Evolutionary conservation across 2,888 invertebrate species (phyloP), one percentile per base, ranked within the genome.

Genomic region (Palloptera scutellata): DNA sequence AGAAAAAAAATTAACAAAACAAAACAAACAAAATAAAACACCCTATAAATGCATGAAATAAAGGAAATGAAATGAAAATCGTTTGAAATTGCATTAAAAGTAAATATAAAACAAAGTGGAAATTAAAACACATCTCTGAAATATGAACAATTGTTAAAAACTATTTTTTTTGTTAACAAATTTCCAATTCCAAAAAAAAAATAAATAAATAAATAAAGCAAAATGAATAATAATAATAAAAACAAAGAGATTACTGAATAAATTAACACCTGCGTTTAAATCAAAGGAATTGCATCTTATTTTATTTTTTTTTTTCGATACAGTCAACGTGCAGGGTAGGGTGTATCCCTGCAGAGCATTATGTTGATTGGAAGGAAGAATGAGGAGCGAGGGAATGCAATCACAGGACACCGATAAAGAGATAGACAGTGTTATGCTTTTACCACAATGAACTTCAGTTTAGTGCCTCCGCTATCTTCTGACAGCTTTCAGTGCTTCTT

Each of bases 111-210:
- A 43, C 4, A 10, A 59, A 43, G 57, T 17, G 41, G 42, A 59
- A 58, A 41, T 19, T 58, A 17, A 48, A 58, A 20, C 17, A 52
- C 59, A 41, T 51, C 43, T 53, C 54, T 45, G 41, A 53, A 20
- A 45, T 63, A 41, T 60, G 66, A 41, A 45, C 61, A 55, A 45
- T 66, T 59, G 60, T 66, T 53, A 61, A 64, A 48, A 52, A 77
- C 74, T 75, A 70, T 73, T 60, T 72, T 71, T 78, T 78, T 74
- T 74, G 74, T 76, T 78, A 70, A 72, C 69, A 70, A 70, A 75
- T 74, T 72, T 74, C 66, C 74, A 78, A 75, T 73, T 75, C 42
- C 61, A 55, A 63, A 54, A 54, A 63, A 64, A 55, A 19, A 57
- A 58, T 20, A 17, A 70, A 77, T 69, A 71, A 66, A 63, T 72